Evolutionary conservation across 2,888 invertebrate species (phyloP).

Genomic region (Hemaris fuciformis): DNA sequence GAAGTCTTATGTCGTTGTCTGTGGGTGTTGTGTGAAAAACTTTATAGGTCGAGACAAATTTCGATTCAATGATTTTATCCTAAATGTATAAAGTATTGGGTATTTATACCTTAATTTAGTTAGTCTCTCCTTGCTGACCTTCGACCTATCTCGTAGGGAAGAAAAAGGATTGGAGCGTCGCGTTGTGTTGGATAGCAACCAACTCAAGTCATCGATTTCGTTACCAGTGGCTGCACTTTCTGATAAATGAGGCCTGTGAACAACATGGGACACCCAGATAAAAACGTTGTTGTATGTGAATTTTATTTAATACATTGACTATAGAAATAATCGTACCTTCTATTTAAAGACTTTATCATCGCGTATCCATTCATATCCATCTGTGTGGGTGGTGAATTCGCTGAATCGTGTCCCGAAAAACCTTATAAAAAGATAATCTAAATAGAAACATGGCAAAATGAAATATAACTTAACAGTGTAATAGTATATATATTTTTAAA

Average conservation of each 20-base stretch:
- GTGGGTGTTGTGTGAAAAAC: too few species aligned
- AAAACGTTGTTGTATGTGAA: background rate
- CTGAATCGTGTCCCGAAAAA: slow-evolving; percentile 77
- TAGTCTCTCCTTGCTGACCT: slow-evolving; percentile 61
- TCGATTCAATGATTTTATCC: too few species aligned
- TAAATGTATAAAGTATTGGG: too few species aligned
- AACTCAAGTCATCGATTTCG: slow-evolving; percentile 83
- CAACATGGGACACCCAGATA: background rate
- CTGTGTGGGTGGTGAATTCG: slow-evolving; percentile 84
- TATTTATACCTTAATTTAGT: slow-evolving; percentile 62
- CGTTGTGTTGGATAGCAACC: slow-evolving; percentile 86
- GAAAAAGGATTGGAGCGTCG: slow-evolving; percentile 85
- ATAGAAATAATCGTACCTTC: slow-evolving; percentile 64
- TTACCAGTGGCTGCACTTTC: slow-evolving; percentile 83
- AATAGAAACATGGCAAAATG: background rate
- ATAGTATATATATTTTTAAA: too few species aligned
- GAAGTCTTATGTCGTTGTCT: too few species aligned
- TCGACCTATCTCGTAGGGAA: slow-evolving; percentile 74
- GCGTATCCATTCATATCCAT: slow-evolving; percentile 90
- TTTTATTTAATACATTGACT: background rate
- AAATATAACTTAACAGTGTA: too few species aligned
- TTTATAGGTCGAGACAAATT: too few species aligned
- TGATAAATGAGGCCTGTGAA: slow-evolving; percentile 82
- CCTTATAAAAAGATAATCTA: too few species aligned
- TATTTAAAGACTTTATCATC: slow-evolving; percentile 85